Evolutionary conservation across 2,797 vertebrate genomes (phyloP), one percentile per base, ranked within the genome.

Genomic region (Sebastes matsubarae): DNA sequence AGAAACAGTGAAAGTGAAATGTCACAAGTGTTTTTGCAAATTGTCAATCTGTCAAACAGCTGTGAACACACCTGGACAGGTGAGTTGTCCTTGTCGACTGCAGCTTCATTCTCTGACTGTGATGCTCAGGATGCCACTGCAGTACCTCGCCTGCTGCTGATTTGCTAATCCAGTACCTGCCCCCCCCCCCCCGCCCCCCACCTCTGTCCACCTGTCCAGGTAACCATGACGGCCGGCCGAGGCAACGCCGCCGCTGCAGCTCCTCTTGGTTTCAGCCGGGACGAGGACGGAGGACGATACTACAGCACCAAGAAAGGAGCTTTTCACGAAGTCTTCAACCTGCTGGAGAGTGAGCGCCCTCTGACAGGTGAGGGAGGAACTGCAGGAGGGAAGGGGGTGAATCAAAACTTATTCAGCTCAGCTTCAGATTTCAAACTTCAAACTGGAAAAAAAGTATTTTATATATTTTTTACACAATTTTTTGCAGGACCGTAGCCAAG

Each of bases 311-410:
- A 98, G 93, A 97, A 96, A 88, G 97, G 97, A 50, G 96, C 97
- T 10, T 99, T 99, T 88, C 97, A 99, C 4, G 98, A 99, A 75
- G 95, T 99, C 83, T 99, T 99, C 87, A 98, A 94, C 90, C 87
- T 99, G 52, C 94, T 97, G 0, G 99, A 99, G 90, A 97, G 93
- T 0, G 99, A 99, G 86, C 97, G 95, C 22, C 99, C 99, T 3
- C 94, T 99, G 77, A 77, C 97, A 88, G 98, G 98, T 99, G 89
- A 5, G 83, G 5, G 14, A 25, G 52, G 73, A 71, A 18, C n/a
- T 60, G 27, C 25, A 12, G 46, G 7, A 50, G 46, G 46, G 46
- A 50, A 50, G 46, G 3, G 46, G 16, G 42, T 46, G 42, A 46
- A 46, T 46, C 14, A 46, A 46, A 46, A 46, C 42, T 18, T 8